Percentiles rank a stretch among this genome's conserved stretches.
These are phyloP conservation scores for Naja naja DNA, from an alignment of 2,113 vertebrate genomes.

Conservation along the genomic window DNA sequence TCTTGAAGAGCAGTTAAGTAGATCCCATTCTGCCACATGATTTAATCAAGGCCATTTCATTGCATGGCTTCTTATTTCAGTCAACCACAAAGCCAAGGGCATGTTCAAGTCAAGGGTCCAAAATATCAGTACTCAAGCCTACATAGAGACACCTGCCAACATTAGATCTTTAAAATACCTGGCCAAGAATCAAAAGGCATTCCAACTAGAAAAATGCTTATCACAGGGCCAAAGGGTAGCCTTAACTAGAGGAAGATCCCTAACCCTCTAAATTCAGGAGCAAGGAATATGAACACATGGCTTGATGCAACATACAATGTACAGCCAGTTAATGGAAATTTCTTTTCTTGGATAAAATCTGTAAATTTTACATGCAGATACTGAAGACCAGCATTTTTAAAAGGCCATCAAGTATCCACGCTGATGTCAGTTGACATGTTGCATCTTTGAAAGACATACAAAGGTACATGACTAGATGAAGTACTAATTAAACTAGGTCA, in stretches of 20 bases:
- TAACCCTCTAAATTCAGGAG: not conserved
- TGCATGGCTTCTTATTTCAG: not conserved
- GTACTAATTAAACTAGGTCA: not conserved
- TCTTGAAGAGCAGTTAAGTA: not conserved
- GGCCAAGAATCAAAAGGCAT: not conserved
- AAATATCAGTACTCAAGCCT: not conserved
- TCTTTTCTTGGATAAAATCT: not conserved
- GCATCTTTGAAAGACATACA: not conserved
- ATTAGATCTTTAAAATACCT: not conserved
- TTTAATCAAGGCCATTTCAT: not conserved
- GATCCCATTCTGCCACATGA: not conserved
- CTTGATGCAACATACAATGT: not conserved
- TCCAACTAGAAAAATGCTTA: not conserved
- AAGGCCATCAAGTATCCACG: not conserved
- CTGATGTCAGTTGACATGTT: not conserved
- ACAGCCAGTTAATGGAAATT: not conserved
- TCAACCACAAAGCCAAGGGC: not conserved
- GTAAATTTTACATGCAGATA: not conserved
- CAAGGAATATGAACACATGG: not conserved
- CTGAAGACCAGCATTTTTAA: not conserved
- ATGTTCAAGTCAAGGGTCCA: not conserved
- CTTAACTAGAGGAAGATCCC: not conserved
- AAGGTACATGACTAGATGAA: slow-evolving; percentile 23
- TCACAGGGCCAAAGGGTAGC: not conserved
- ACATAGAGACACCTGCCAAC: not conserved